Base-by-base conservation (phyloP, 2,797 vertebrate genomes). In the Pseudochaenichthys georgianus region DNA sequence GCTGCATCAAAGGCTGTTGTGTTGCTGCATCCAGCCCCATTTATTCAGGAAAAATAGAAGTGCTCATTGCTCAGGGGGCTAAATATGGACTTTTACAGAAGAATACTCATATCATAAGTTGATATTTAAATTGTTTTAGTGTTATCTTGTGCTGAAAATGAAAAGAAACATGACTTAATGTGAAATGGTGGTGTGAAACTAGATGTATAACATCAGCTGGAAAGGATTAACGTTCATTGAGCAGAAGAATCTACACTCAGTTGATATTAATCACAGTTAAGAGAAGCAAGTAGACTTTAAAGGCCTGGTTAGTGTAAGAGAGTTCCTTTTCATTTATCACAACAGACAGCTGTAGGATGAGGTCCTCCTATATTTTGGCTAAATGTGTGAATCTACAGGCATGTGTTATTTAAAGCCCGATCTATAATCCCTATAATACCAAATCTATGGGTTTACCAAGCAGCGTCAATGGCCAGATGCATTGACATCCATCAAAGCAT, bases 361-460 rank as follows among this genome's bases (percentile, higher is more conserved):
- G 78, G 62, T 87, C 74, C 38, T 38, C n/a, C 69, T 78, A 54
- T 75, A 61, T 70, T 86, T 77, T 34, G 66, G 77, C 72, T 66
- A 47, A 17, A 43, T 75, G 79, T 70, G 70, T 77, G 76, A 77
- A 84, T 85, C 70, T 75, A 73, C 55, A 67, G 77, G 62, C 85
- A 65, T 13, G 51, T 2, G 59, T 87, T 88, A 84, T 92, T 91
- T 82, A 89, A 86, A 86, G 81, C 73, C 82, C 79, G 72, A 89
- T 88, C 79, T 58, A 81, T 91, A 76, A 84, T 73, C 77, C 75
- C 68, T 61, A 68, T 73, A 87, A 80, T 76, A 81, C 53, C 71
- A 83, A 80, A 91, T 88, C 81, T 65, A 91, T 89, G 82, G 46
- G 77, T 86, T 84, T 89, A 90, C 81, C 80, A 87, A 73, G 50